Percentiles rank a stretch among this genome's conserved stretches.
These are phyloP conservation scores for Urocyon cinereoargenteus DNA, from an alignment of 2,797 vertebrate genomes.

Conservation along the genomic window DNA sequence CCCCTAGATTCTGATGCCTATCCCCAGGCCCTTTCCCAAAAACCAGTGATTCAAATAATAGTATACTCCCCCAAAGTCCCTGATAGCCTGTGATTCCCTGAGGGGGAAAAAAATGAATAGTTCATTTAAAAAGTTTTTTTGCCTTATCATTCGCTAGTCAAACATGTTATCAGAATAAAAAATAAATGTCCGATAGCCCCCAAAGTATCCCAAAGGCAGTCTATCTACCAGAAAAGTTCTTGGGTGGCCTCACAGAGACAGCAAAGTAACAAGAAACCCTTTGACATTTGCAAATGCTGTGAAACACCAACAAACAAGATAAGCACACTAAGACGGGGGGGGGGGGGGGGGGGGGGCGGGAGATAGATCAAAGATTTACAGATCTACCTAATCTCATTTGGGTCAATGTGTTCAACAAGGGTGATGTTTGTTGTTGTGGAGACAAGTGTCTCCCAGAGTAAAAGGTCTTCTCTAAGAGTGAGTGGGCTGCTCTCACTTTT, in stretches of 20 bases:
- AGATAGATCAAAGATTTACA: slow-evolving; percentile 57
- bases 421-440: slow-evolving; percentile 9
- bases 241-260: slow-evolving; percentile 13
- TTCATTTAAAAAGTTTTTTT: background rate
- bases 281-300: slow-evolving; percentile 71
- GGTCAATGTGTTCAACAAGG: background rate
- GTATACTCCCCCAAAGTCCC: background rate
- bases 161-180: slow-evolving; percentile 7
- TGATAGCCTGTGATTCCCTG: background rate
- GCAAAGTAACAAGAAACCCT: slow-evolving; percentile 65
- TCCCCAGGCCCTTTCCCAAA: background rate
- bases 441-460: background rate
- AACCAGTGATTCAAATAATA: background rate
- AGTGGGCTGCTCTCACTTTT: slow-evolving; percentile 36
- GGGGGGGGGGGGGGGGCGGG: accelerated
- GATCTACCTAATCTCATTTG: background rate
- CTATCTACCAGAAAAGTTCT: background rate
- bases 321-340: background rate
- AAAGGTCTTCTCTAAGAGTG: slow-evolving; percentile 3
- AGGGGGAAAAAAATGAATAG: background rate
- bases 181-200: background rate
- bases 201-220: background rate
- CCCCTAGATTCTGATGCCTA: background rate
- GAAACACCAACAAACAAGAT: slow-evolving; percentile 62
- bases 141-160: background rate